Base-by-base conservation (phyloP, 2,888 invertebrate genomes). In the Girardia tigrina region DNA sequence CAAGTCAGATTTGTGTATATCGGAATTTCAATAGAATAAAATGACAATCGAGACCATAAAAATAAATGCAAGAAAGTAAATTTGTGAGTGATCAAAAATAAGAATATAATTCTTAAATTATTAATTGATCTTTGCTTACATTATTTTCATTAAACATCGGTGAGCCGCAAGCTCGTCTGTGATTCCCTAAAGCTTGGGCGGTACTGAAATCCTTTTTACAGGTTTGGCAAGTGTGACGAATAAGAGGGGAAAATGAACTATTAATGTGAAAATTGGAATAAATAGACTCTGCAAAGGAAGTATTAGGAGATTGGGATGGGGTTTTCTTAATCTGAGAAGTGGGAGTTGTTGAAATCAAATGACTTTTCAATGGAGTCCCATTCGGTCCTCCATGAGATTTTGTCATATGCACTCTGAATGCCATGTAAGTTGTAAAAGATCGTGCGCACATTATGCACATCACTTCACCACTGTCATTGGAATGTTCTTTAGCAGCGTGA, bases 1-100 rank as follows among this genome's bases (percentile, higher is more conserved):
- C 56, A 56, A 8, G 4, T n/a, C 56, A 56, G n/a, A 56, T 56
- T 20, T n/a, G 56, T 56, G 23, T 20, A 56, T 56, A 56, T 56
- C 56, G 23, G n/a, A 23, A 56, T n/a, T 4, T n/a, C n/a, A 16
- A 56, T 56, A 12, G n/a, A 56, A 56, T n/a, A 56, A 56, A 56
- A 56, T 56, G 56, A 56, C 56, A 4, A 56, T 56, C 56, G 56
- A 56, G 56, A 56, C 56, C 56, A 56, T 56, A 8, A 56, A n/a
- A 56, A 56, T 56, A 56, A 56, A 56, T 56, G 56, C 56, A 56
- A 56, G 56, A 56, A 56, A 56, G 56, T 56, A 56, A 56, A 8
- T 56, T 20, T 4, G 56, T 56, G 56, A 12, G n/a, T 56, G 56
- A 56, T 20, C n/a, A 56, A 36, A 12, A 36, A 12, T 8, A 6